Conservation (phyloP, 2,113 vertebrate species). For the Ammodytes marinus region DNA sequence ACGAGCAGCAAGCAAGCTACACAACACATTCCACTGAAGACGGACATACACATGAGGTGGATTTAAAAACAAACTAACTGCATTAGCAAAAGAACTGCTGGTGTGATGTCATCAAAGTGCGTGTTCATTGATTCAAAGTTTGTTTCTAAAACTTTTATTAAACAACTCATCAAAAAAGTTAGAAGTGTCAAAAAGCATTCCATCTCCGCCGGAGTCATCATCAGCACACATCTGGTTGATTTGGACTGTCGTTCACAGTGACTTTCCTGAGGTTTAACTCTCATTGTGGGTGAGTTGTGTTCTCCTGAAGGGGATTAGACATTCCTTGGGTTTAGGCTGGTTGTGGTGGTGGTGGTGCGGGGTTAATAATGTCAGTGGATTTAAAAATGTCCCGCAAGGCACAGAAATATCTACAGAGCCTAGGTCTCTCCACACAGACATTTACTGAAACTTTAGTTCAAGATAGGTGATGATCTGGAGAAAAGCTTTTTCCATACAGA, state of each 20-base stretch:
- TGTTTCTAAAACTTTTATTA: conserved; percentile 10
- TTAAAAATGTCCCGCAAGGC: conserved; percentile 46
- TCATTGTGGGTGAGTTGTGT: not conserved
- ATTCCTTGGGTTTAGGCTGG: conserved; percentile 13
- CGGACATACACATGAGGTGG: not conserved
- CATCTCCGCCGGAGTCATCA: not conserved
- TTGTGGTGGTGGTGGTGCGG: not conserved
- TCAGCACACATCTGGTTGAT: conserved; percentile 19
- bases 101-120: conserved; percentile 27
- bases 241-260: conserved; percentile 40
- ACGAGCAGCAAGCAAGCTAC: conserved; percentile 13
- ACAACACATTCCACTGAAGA: not conserved
- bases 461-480: not conserved
- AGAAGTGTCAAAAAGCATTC: not conserved
- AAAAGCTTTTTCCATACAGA: not conserved
- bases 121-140: conserved; percentile 16
- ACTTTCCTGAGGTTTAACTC: conserved; percentile 42
- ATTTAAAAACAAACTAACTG: conserved; percentile 5
- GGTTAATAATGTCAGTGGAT: conserved; percentile 6
- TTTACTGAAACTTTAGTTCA: no score
- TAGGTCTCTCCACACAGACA: not conserved
- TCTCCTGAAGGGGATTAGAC: not conserved
- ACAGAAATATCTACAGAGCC: conserved; percentile 26
- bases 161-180: conserved; percentile 6
- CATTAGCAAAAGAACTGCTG: conserved; percentile 21